Percentiles rank a stretch among this genome's conserved stretches.
Evolutionary conservation across 2,797 vertebrate genomes (phyloP).

Genomic region (Enteromius mattozi): DNA sequence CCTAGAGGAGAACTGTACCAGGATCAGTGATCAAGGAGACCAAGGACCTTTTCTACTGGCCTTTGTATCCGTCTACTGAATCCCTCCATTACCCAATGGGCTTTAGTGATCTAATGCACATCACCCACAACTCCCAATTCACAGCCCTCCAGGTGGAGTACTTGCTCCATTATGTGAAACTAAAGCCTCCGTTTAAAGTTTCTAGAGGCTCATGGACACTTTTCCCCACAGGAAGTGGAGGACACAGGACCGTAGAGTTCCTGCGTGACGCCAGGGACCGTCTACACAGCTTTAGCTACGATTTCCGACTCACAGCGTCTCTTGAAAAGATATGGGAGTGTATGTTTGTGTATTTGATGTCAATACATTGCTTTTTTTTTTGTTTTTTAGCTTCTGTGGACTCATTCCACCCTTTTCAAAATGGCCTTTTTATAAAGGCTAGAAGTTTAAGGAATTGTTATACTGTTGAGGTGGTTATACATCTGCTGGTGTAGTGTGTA

Average conservation of each 20-base stretch:
- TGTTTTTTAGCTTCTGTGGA: slow-evolving; percentile 76
- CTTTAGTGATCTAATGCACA: slow-evolving; percentile 36
- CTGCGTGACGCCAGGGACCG: slow-evolving; percentile 69
- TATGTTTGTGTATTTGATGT: slow-evolving; percentile 68
- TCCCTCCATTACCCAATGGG: slow-evolving; percentile 24
- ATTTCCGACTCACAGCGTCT: slow-evolving; percentile 66
- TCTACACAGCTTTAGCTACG: slow-evolving; percentile 74
- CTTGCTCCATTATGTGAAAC: slow-evolving; percentile 8
- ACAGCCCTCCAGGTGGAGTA: slow-evolving; percentile 10
- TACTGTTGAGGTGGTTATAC: slow-evolving; percentile 86
- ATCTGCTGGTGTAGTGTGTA: slow-evolving; percentile 83
- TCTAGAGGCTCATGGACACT: slow-evolving; percentile 10
- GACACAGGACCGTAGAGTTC: not conserved
- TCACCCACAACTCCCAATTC: not conserved
- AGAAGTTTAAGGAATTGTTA: slow-evolving; percentile 74
- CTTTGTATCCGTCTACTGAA: slow-evolving; percentile 35
- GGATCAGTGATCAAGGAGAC: slow-evolving; percentile 34
- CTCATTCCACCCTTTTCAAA: slow-evolving; percentile 78
- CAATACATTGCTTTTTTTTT: slow-evolving; percentile 60
- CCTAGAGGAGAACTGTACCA: slow-evolving; percentile 29
- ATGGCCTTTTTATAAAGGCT: slow-evolving; percentile 75
- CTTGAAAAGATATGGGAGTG: slow-evolving; percentile 58
- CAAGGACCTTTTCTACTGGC: slow-evolving; percentile 36
- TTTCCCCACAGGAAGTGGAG: slow-evolving; percentile 26
- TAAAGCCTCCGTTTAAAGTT: not conserved